Conservation (phyloP, 2,797 vertebrate species). For the Hozukius guyotensis region DNA sequence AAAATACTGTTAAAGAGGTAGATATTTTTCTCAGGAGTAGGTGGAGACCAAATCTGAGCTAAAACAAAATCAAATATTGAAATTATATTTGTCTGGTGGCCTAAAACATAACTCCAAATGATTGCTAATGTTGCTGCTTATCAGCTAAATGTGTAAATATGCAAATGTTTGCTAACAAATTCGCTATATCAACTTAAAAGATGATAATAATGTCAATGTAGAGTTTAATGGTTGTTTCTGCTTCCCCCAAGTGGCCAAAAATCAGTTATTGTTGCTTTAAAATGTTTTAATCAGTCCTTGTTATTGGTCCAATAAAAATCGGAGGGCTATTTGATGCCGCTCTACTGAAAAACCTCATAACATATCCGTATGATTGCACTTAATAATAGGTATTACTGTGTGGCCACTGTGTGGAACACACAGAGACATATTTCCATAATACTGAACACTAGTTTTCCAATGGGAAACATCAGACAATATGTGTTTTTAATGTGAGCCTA, state of each 20-base stretch:
- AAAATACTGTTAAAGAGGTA: not conserved
- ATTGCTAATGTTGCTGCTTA: not conserved
- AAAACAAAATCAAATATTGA: not conserved
- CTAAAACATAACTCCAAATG: not conserved
- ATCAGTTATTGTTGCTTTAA: not conserved
- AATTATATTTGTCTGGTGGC: not conserved
- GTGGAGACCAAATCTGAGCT: not conserved
- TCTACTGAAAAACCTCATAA: slow-evolving; percentile 23
- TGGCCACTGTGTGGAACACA: not conserved
- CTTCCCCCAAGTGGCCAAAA: not conserved
- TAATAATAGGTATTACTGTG: slow-evolving; percentile 35
- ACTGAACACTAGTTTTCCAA: slow-evolving; percentile 36
- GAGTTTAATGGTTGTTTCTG: not conserved
- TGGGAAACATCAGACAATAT: slow-evolving; percentile 20
- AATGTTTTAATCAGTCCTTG: not conserved
- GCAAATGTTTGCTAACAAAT: not conserved
- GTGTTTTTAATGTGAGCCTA: not conserved
- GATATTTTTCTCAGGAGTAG: not conserved
- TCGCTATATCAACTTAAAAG: not conserved
- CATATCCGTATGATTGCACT: slow-evolving; percentile 24
- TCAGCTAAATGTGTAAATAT: not conserved
- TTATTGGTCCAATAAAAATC: slow-evolving; percentile 12
- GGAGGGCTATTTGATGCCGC: slow-evolving; percentile 4
- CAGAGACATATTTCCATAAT: slow-evolving; percentile 16
- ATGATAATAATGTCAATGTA: not conserved